These are phyloP conservation scores for Halocaridina rubra DNA, from an alignment of 2,888 invertebrate genomes.

Conservation along the genomic window DNA sequence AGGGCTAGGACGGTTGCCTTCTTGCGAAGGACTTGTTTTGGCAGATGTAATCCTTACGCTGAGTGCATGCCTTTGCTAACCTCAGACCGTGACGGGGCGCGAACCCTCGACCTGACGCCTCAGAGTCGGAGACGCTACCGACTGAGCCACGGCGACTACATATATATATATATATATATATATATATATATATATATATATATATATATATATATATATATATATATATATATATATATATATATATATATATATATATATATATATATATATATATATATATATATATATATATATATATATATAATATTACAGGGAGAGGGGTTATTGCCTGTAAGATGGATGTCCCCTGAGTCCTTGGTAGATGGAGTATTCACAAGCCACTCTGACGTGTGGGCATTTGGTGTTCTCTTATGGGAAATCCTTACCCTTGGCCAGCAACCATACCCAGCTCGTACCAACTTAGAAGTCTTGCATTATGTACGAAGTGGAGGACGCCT, in stretches of 20 bases:
- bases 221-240: not conserved
- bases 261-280: not conserved
- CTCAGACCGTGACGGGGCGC: too few species aligned
- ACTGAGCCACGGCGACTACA: too few species aligned
- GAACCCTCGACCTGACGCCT: too few species aligned
- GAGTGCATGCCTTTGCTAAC: too few species aligned
- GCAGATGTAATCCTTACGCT: too few species aligned
- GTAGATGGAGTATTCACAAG: slow-evolving; percentile 96
- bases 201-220: not conserved
- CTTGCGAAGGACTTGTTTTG: too few species aligned
- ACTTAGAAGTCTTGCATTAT: slow-evolving; percentile 90
- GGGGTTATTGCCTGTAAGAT: slow-evolving; percentile 69
- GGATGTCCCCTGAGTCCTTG: slow-evolving; percentile 98
- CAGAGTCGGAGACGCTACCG: too few species aligned
- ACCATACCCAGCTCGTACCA: slow-evolving; percentile 93
- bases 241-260: not conserved
- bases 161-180: not conserved
- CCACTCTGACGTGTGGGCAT: slow-evolving; percentile 97
- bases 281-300: not conserved
- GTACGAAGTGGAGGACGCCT: slow-evolving; percentile 89
- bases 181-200: not conserved
- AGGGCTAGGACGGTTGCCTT: too few species aligned
- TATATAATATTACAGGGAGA: slow-evolving; percentile 41
- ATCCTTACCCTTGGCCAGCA: slow-evolving; percentile 95
- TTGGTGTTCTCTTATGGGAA: slow-evolving; percentile 94